Evolutionary conservation across 1,140 invertebrate species (phyloP).

Genomic region (Pseudobourletiella spinata): DNA sequence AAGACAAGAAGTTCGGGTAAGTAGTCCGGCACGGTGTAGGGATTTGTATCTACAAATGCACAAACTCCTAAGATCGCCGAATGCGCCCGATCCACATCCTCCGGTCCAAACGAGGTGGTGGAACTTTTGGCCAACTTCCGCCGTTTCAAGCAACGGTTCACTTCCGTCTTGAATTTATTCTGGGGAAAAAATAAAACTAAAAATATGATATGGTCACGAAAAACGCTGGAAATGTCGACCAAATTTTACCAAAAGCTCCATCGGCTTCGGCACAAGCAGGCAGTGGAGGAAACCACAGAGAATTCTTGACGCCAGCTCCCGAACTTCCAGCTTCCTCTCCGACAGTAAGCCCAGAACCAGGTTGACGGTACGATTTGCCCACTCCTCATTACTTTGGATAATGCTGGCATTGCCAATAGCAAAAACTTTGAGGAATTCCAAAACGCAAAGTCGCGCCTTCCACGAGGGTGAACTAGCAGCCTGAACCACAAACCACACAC

Average conservation of each 20-base stretch:
- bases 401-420: constrained; percentile 42
- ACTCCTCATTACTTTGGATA: constrained; percentile 45
- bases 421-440: constrained; percentile 42
- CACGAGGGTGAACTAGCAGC: constrained; percentile 21
- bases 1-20: constrained; percentile 72
- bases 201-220: not conserved
- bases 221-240: too few species aligned
- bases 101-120: constrained; percentile 21
- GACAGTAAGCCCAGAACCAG: constrained; percentile 56
- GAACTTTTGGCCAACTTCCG: not conserved
- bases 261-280: constrained; percentile 39
- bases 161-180: constrained; percentile 47
- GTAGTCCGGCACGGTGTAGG: constrained; percentile 78
- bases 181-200: constrained; percentile 37
- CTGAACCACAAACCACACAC: too few species aligned
- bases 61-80: constrained; percentile 79
- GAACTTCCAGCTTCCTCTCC: constrained; percentile 64
- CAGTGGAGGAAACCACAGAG: constrained; percentile 81
- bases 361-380: constrained; percentile 49
- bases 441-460: constrained; percentile 35
- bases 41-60: constrained; percentile 74
- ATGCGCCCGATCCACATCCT: constrained; percentile 48
- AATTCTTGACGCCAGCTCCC: constrained; percentile 68
- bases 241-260: constrained; percentile 48
- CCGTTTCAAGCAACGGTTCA: constrained; percentile 31